These are phyloP conservation scores for Muntiacus muntjak DNA, from an alignment of 2,113 vertebrate genomes.

Conservation along the genomic window DNA sequence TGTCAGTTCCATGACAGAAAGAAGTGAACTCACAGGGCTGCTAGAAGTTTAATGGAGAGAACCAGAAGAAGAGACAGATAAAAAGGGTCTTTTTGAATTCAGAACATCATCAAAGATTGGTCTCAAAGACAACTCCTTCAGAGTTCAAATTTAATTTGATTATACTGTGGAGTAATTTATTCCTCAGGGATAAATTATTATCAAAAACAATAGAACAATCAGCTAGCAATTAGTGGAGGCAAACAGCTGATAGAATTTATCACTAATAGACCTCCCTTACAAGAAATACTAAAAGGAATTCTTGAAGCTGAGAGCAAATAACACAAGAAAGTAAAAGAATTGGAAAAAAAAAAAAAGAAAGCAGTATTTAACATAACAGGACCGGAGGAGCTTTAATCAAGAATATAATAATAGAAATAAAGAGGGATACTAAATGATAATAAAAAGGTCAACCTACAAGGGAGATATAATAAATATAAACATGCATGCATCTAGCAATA, in stretches of 20 bases:
- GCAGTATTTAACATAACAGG: not conserved
- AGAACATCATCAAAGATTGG: not conserved
- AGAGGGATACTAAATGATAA: not conserved
- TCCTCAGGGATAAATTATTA: not conserved
- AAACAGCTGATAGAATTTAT: not conserved
- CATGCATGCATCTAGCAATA: not conserved
- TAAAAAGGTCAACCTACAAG: not conserved
- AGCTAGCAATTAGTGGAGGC: not conserved
- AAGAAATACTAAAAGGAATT: not conserved
- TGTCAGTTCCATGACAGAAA: not conserved
- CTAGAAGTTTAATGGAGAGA: not conserved
- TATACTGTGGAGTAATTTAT: not conserved
- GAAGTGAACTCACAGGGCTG: not conserved
- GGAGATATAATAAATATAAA: not conserved
- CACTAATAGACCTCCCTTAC: not conserved
- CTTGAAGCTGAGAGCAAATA: not conserved
- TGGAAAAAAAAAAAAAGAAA: not conserved
- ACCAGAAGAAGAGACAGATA: not conserved
- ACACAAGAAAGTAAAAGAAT: not conserved
- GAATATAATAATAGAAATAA: not conserved
- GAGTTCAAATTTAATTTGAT: conserved; percentile 18
- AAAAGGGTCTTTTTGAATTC: not conserved
- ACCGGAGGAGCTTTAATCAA: not conserved
- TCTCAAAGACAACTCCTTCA: not conserved
- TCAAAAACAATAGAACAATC: not conserved